Conservation (phyloP, 2,888 invertebrate species). For the Caenorhabditis doughertyi region DNA sequence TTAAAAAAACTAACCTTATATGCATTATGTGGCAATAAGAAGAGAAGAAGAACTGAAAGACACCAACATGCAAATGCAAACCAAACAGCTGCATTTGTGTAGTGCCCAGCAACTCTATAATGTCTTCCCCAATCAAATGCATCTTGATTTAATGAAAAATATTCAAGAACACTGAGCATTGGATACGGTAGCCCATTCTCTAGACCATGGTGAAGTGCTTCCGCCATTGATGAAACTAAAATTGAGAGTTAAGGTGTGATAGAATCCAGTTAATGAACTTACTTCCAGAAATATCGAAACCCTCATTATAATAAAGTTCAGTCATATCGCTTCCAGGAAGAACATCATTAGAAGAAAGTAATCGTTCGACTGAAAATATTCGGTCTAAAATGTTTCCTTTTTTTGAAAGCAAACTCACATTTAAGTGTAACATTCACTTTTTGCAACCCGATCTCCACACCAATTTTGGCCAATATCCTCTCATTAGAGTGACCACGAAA, state of each 20-base stretch:
- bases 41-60: constrained; percentile 74
- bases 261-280: neutral
- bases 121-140: constrained; percentile 79
- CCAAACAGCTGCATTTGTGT: constrained; percentile 75
- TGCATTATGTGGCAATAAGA: constrained; percentile 77
- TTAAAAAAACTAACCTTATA: constrained; percentile 57
- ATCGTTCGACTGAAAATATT: constrained; percentile 67
- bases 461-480: constrained; percentile 76
- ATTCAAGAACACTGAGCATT: constrained; percentile 78
- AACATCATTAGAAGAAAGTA: constrained; percentile 59
- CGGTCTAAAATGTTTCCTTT: neutral
- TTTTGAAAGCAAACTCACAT: constrained; percentile 55
- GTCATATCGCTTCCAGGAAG: constrained; percentile 64
- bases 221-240: constrained; percentile 76
- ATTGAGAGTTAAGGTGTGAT: neutral
- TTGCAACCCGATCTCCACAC: constrained; percentile 79
- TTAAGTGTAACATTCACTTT: constrained; percentile 79
- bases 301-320: constrained; percentile 77
- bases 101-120: constrained; percentile 80
- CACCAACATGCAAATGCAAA: constrained; percentile 73
- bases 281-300: constrained; percentile 76
- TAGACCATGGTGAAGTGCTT: constrained; percentile 75
- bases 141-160: constrained; percentile 77
- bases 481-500: constrained; percentile 78
- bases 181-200: constrained; percentile 80